Base-by-base conservation (phyloP, 2,888 invertebrate genomes). In the Stenoptilia bipunctidactyla region DNA sequence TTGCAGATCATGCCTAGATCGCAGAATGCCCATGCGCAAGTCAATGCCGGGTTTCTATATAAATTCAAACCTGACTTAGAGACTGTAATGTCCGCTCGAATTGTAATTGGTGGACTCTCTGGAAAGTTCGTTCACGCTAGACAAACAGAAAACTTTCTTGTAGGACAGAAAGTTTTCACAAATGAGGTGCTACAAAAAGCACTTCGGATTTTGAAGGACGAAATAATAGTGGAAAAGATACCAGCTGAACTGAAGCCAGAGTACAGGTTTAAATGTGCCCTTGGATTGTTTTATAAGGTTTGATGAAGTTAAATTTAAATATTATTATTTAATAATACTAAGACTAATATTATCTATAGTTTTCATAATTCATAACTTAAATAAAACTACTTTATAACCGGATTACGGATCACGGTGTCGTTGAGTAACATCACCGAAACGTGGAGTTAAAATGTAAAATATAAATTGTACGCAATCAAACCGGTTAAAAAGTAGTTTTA, bases 11-110 rank as follows among this genome's bases (percentile, higher is more conserved):
- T 90, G 86, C 87, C 90, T 1, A 75, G 92, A 41, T 85, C 89
- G 1, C 90, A 91, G 70, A 92, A 91, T 54, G 88, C 91, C 0
- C 91, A 91, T 50, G 92, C 92, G 0, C 86, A 89, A 54, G 89
- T 93, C 0, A 92, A 92, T 52, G 90, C 90, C 13, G 93, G 87
- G 2, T 92, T 92, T 57, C 67, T 89, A 0, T 86, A 90, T 43
- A 84, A 87, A 56, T 60, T 92, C 36, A 62, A 84, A 42, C 42
- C 53, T 0, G 40, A 61, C 1, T 43, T 49, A 15, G 56, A 61
- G 10, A 34, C 56, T 3, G 53, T 87, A 1, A 45, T 61, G 13
- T 70, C 71, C n/a, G 88, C 89, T 1, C 67, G 77, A 36, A 85
- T 90, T n/a, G 86, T 89, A 1, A 86, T 84, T 38, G 89, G 88